These are phyloP conservation scores for Pyrrhura leucotis DNA, from an alignment of 2,797 vertebrate species.

Conservation along the genomic window DNA sequence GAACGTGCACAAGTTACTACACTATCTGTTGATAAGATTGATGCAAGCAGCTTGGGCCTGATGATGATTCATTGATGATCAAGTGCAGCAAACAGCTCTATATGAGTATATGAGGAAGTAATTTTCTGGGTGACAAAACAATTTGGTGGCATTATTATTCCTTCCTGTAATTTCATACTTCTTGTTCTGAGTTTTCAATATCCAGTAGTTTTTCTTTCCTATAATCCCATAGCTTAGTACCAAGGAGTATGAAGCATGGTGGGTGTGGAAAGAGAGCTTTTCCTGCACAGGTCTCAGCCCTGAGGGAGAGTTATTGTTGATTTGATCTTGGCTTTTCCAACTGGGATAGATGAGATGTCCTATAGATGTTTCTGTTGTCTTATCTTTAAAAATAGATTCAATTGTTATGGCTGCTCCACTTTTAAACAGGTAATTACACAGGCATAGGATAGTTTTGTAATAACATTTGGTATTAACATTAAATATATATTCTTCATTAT, in stretches of 20 bases:
- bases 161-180: neutral
- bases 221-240: neutral
- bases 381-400: neutral
- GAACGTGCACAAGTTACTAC: neutral
- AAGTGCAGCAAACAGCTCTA: neutral
- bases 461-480: neutral
- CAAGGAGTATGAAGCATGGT: neutral
- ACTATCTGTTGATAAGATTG: neutral
- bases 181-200: neutral
- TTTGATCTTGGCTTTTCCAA: neutral
- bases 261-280: neutral
- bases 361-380: neutral
- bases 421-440: neutral
- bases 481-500: neutral
- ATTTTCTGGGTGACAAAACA: neutral
- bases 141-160: neutral
- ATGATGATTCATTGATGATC: constrained; percentile 1
- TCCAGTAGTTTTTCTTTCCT: neutral
- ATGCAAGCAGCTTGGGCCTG: neutral
- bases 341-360: neutral
- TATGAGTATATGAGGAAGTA: neutral
- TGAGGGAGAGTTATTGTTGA: neutral
- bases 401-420: neutral
- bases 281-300: neutral
- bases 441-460: neutral